A percentile compares a stretch with the other conserved stretches of the same genome.
Evolutionary conservation across 92 coral and sea anemone species (phyloP).

Genomic region (Porites rus): DNA sequence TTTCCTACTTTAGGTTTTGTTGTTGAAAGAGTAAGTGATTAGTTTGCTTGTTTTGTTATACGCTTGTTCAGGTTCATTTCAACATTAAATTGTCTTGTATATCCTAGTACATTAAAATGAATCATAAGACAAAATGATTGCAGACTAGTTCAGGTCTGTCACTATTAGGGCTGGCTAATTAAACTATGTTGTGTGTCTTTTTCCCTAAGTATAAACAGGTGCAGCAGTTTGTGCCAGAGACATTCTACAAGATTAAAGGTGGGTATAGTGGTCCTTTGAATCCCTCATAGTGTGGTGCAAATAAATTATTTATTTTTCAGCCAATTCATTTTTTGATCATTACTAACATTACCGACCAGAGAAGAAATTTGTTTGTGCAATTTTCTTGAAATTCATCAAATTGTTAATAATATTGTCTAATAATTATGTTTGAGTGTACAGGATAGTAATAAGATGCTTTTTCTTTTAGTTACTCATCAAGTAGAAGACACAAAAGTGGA

Average conservation of each 20-base stretch:
- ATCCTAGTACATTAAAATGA: background rate
- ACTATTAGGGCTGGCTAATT: too few species aligned
- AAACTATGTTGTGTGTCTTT: background rate
- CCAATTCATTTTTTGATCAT: too few species aligned
- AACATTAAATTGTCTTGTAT: too few species aligned
- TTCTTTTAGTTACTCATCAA: slow-evolving; percentile 76
- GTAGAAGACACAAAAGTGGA: slow-evolving; percentile 83
- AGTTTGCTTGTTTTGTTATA: background rate
- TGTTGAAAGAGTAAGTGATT: slow-evolving; percentile 87
- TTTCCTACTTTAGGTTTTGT: slow-evolving; percentile 99
- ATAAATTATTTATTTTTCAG: too few species aligned
- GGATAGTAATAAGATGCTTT: background rate
- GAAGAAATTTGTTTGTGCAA: too few species aligned
- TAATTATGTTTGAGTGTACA: too few species aligned
- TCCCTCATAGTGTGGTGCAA: too few species aligned
- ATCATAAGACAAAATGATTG: background rate
- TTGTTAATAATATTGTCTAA: too few species aligned
- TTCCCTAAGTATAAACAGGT: slow-evolving; percentile 84
- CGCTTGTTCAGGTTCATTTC: too few species aligned
- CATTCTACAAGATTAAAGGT: slow-evolving; percentile 96
- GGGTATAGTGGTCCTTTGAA: background rate
- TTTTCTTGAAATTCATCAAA: too few species aligned
- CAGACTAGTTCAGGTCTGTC: background rate
- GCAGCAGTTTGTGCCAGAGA: slow-evolving; percentile 94
- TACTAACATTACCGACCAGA: too few species aligned